Evolutionary conservation across 2,797 vertebrate genomes (phyloP).

Genomic region (Semotilus atromaculatus): DNA sequence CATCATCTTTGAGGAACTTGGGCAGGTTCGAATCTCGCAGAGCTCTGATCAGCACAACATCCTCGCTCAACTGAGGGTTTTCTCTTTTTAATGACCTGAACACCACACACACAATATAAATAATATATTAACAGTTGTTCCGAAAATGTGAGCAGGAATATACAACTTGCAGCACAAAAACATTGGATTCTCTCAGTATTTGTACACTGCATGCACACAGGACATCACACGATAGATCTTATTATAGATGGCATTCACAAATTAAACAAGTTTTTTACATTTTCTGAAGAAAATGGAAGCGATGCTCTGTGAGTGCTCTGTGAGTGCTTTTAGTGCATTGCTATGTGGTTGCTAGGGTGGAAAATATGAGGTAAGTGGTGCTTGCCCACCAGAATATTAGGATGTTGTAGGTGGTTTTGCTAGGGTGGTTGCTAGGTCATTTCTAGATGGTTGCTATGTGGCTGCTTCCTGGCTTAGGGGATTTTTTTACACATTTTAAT

Average conservation of each 20-base stretch:
- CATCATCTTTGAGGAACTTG: constrained; percentile 85
- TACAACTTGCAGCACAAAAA: constrained; percentile 6
- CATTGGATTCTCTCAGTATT: background rate
- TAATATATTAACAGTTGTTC: constrained; percentile 16
- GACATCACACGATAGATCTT: background rate
- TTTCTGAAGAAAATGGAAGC: background rate
- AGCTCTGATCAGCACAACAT: constrained; percentile 87
- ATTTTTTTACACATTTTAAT: background rate
- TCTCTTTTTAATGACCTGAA: constrained; percentile 85
- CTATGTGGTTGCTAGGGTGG: constrained; percentile 10
- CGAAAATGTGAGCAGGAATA: background rate
- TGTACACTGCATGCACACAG: background rate
- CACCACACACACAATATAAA: constrained; percentile 36
- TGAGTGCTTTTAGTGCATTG: constrained; percentile 18
- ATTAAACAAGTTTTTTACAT: constrained; percentile 11
- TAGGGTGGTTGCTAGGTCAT: constrained; percentile 10
- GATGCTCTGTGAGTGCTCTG: background rate
- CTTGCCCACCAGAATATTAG: background rate
- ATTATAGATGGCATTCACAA: background rate
- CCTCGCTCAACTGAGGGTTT: constrained; percentile 84
- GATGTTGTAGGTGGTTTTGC: background rate
- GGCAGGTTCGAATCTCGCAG: constrained; percentile 86
- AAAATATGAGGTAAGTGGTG: constrained; percentile 22
- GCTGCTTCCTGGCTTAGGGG: background rate
- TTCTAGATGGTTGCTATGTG: constrained; percentile 17